phyloP scores from a whole-genome alignment of 2,888 invertebrate species.

The Apamea monoglypha region DNA sequence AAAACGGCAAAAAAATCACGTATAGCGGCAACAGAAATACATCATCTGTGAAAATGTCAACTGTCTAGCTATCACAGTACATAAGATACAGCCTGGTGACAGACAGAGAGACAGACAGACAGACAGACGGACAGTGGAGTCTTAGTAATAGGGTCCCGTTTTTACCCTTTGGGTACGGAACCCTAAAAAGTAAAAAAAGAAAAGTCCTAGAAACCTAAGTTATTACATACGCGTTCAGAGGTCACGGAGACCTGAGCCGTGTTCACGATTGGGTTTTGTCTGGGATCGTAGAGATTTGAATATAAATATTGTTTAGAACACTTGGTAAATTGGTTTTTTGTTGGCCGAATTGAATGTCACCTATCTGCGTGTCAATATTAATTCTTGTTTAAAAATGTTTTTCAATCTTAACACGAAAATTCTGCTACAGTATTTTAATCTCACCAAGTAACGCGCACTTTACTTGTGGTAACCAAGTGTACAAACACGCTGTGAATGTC shows the following conservation, averaged over 20 bases:
- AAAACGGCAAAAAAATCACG: too few relatives aligned
- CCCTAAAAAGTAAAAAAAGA: constrained; percentile 26
- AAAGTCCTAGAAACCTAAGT: constrained; percentile 17
- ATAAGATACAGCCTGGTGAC: too few relatives aligned
- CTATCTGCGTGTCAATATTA: background rate
- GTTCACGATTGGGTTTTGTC: constrained; percentile 23
- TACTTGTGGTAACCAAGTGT: background rate
- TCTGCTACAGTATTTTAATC: background rate
- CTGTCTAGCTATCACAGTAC: too few relatives aligned
- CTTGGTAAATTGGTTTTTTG: background rate
- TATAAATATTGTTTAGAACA: constrained; percentile 3
- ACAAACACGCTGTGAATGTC: background rate
- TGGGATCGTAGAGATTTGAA: constrained; percentile 20
- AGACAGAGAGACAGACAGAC: too few relatives aligned
- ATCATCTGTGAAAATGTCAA: too few relatives aligned
- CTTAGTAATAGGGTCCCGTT: too few relatives aligned
- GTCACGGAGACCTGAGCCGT: constrained; percentile 5
- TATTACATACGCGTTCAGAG: constrained; percentile 15
- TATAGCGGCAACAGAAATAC: too few relatives aligned
- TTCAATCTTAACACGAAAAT: background rate
- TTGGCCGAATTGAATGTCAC: background rate
- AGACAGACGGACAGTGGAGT: too few relatives aligned
- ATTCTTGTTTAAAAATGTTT: background rate
- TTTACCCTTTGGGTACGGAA: too few relatives aligned
- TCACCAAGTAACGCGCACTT: background rate